Evolutionary conservation across 2,113 vertebrate genomes (phyloP).

Genomic region (Clarias macrocephalus): DNA sequence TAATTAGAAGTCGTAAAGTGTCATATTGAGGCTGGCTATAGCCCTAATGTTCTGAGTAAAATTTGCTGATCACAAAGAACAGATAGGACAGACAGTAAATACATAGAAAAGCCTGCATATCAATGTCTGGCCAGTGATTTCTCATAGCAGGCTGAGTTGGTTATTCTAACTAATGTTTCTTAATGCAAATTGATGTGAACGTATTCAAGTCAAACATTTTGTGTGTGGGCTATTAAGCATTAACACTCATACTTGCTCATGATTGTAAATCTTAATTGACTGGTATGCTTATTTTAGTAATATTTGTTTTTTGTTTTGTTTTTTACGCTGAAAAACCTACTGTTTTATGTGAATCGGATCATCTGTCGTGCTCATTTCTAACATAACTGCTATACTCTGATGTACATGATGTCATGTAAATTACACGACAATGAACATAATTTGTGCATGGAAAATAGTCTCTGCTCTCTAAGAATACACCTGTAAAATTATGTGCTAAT

Average conservation of each 20-base stretch:
- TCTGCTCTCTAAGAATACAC: not conserved
- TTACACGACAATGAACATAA: not conserved
- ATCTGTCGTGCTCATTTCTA: too few species aligned
- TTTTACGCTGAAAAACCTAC: too few species aligned
- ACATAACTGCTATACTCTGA: too few species aligned
- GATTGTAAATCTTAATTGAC: too few species aligned
- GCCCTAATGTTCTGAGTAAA: not conserved
- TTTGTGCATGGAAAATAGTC: not conserved
- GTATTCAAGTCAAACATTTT: too few species aligned
- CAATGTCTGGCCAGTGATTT: not conserved
- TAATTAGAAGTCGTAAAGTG: slow-evolving; percentile 31
- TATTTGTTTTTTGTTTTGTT: too few species aligned
- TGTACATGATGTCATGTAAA: too few species aligned
- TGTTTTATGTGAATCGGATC: too few species aligned
- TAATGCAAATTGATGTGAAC: too few species aligned
- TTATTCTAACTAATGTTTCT: not conserved
- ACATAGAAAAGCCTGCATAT: not conserved
- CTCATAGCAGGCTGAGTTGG: not conserved
- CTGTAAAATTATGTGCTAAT: not conserved
- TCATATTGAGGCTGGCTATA: slow-evolving; percentile 26
- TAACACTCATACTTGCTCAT: too few species aligned
- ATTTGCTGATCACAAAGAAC: slow-evolving; percentile 12
- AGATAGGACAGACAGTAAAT: slow-evolving; percentile 18
- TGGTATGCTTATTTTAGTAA: too few species aligned
- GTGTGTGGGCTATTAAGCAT: too few species aligned